Conservation (phyloP, 2,113 vertebrate genomes). For the Petaurus breviceps region DNA sequence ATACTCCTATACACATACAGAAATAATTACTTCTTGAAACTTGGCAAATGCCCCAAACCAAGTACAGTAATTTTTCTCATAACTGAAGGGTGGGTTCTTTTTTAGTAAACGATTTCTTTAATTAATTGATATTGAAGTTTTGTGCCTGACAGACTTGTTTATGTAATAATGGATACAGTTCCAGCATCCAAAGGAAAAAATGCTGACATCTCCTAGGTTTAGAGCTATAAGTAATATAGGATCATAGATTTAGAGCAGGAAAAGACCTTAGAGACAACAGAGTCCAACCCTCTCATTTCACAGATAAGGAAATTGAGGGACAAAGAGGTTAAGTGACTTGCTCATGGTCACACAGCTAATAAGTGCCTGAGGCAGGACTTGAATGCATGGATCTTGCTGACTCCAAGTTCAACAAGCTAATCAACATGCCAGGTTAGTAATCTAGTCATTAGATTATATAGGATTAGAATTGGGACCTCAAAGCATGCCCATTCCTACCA, state of each 20-base stretch:
- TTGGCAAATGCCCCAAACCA: constrained; percentile 47
- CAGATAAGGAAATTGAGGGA: neutral
- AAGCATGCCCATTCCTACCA: neutral
- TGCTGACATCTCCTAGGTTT: neutral
- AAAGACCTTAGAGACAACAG: neutral
- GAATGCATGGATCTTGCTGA: neutral
- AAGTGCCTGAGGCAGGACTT: neutral
- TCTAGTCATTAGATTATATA: neutral
- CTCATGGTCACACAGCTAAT: neutral
- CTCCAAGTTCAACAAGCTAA: neutral
- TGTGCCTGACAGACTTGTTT: constrained; percentile 16
- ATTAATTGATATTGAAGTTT: constrained; percentile 51
- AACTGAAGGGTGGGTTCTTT: constrained; percentile 25
- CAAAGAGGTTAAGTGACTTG: neutral
- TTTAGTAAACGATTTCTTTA: constrained; percentile 53
- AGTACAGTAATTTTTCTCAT: constrained; percentile 3
- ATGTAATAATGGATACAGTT: neutral
- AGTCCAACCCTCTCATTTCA: neutral
- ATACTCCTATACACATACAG: neutral
- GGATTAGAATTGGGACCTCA: neutral
- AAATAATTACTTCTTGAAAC: constrained; percentile 48
- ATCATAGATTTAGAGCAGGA: neutral
- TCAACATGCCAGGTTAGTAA: neutral
- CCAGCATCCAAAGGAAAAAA: neutral
- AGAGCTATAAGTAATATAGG: neutral